Percentiles rank a stretch among this genome's conserved stretches.
These are phyloP conservation scores for Acanthisitta chloris DNA, from an alignment of 2,113 vertebrate species.

Conservation along the genomic window DNA sequence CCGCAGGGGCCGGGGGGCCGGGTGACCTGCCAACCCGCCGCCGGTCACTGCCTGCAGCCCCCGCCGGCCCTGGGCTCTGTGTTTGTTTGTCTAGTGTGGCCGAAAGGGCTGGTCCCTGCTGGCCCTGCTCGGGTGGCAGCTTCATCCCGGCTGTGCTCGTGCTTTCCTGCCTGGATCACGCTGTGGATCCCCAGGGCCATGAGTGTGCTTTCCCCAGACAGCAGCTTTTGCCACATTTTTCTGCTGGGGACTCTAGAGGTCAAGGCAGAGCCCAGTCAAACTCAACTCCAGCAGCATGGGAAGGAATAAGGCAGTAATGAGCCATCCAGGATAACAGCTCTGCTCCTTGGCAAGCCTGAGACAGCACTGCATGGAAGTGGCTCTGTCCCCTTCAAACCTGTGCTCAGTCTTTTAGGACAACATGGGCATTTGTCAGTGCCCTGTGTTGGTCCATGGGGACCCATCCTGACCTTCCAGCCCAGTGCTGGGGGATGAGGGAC, in stretches of 20 bases:
- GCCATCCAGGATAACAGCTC: neutral
- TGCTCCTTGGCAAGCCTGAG: neutral
- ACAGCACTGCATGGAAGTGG: neutral
- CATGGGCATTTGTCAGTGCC: fast-evolving
- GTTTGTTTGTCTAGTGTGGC: neutral
- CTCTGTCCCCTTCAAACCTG: neutral
- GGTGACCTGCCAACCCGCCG: neutral
- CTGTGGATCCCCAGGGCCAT: neutral
- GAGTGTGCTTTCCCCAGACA: neutral
- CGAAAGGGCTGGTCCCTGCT: neutral
- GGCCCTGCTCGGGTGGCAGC: neutral
- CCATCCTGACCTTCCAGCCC: neutral
- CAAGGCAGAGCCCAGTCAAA: neutral
- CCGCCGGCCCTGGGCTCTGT: neutral
- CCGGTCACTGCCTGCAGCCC: neutral
- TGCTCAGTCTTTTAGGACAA: neutral
- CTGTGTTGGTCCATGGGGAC: fast-evolving
- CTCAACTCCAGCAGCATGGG: neutral
- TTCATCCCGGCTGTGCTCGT: neutral
- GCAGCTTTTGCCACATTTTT: neutral
- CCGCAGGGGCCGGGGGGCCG: neutral
- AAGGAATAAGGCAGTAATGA: neutral
- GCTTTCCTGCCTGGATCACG: neutral
- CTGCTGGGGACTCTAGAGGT: fast-evolving
- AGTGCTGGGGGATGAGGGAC: neutral